A percentile compares a stretch with the other conserved stretches of the same genome.
Conservation (phyloP, 2,113 vertebrate genomes). For the Spermophilus dauricus region DNA sequence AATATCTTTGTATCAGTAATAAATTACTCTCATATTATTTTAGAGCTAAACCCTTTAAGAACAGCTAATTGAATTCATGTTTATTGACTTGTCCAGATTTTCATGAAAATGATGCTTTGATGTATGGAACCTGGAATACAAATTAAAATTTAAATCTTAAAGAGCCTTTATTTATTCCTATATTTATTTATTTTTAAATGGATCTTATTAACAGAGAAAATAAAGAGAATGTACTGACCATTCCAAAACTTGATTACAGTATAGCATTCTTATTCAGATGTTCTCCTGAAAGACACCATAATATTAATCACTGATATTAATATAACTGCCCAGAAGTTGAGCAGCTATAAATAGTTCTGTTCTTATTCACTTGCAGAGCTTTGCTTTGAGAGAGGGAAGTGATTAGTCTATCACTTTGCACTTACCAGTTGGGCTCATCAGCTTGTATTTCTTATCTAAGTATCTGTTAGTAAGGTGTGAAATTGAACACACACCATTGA, state of each 20-base stretch:
- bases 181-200: background rate
- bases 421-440: constrained; percentile 28
- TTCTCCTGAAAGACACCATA: constrained; percentile 28
- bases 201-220: constrained; percentile 3
- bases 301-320: constrained; percentile 57
- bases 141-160: constrained; percentile 65
- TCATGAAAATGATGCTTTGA: constrained; percentile 50
- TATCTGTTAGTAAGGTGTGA: constrained; percentile 80
- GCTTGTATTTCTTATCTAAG: constrained; percentile 71
- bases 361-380: constrained; percentile 75
- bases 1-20: background rate
- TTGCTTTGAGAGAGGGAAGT: constrained; percentile 65
- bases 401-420: constrained; percentile 57
- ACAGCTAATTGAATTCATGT: constrained; percentile 41
- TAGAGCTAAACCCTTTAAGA: constrained; percentile 38
- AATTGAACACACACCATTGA: constrained; percentile 81
- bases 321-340: constrained; percentile 65
- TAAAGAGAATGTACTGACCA: background rate
- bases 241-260: constrained; percentile 39
- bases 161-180: background rate
- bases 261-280: background rate
- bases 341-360: constrained; percentile 69
- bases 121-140: constrained; percentile 21
- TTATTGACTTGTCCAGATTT: constrained; percentile 56
- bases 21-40: constrained; percentile 37